Base-by-base conservation (phyloP, 1,140 invertebrate species). In the Nasonia longicornis region DNA sequence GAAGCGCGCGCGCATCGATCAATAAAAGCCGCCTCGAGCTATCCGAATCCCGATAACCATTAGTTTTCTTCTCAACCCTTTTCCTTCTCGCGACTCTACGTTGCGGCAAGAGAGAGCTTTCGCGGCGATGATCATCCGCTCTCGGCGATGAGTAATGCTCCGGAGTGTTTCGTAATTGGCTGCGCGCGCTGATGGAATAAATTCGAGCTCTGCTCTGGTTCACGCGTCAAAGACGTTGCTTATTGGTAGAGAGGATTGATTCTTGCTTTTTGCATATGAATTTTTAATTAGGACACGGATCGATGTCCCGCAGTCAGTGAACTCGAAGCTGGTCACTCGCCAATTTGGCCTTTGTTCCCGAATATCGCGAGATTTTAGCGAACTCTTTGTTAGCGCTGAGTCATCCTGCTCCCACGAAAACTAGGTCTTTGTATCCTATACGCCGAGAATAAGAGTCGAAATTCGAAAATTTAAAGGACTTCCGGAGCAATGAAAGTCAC, bases 1-100 rank as follows among this genome's bases (percentile, higher is more conserved):
- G 48, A 52, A 52, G 52, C 52, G 52, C 52, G 52, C 52, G 52
- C 52, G 52, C 52, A 58, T 58, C 52, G 52, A 58, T 58, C 52
- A 58, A 58, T 58, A 58, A 58, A n/a, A 58, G 16, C 52, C 20
- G 16, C 16, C 52, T 1, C 20, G 20, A 58, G 52, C 16, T 58
- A 58, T 58, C 52, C 6, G 52, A 58, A n/a, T 58, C 20, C 4
- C 52, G 52, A 58, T 58, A 58, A 6, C 52, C 52, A n/a, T 58
- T 58, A 58, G 52, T 42, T 10, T 8, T 42, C 4, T 42, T 42
- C 38, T 42, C 31, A 35, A 35, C 31, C 48, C 16, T 52, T 20
- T 58, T 58, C 20, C 16, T 58, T 7, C 20, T 20, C 20, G 52
- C 52, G 4, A 20, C 52, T 58, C 16, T 58, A 26, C 26, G 38